Conservation (phyloP, 1,140 invertebrate species). For the Cecropterus lyciades region DNA sequence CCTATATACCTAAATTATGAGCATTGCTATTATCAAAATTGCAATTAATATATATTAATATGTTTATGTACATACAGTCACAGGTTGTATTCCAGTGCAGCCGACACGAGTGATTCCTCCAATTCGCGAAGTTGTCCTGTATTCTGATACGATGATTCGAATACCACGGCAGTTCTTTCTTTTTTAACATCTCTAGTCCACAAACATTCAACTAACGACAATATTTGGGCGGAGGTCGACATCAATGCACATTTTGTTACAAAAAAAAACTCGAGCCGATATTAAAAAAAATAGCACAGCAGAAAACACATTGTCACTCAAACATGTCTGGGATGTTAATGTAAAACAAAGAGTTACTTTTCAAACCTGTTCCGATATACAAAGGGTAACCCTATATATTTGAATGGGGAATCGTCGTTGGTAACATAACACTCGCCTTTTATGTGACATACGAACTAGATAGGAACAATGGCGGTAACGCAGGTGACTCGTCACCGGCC, state of each 20-base stretch:
- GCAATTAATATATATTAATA: too few species aligned
- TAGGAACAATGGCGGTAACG: slow-evolving; percentile 38
- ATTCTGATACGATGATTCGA: slow-evolving; percentile 66
- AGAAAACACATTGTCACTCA: slow-evolving; percentile 37
- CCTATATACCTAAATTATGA: too few species aligned
- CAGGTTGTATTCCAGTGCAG: slow-evolving; percentile 75
- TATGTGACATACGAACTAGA: slow-evolving; percentile 37
- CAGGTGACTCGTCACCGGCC: slow-evolving; percentile 13
- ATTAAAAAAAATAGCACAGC: slow-evolving; percentile 39
- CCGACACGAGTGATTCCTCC: slow-evolving; percentile 62
- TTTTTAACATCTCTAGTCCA: slow-evolving; percentile 68
- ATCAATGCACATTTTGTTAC: slow-evolving; percentile 47
- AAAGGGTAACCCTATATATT: slow-evolving; percentile 41
- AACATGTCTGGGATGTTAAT: slow-evolving; percentile 37
- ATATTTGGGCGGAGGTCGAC: slow-evolving; percentile 23
- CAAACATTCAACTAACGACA: slow-evolving; percentile 28
- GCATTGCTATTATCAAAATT: too few species aligned
- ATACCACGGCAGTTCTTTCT: slow-evolving; percentile 72
- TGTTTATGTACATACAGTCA: slow-evolving; percentile 72
- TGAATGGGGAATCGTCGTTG: slow-evolving; percentile 36
- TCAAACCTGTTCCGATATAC: slow-evolving; percentile 39
- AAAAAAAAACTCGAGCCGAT: slow-evolving; percentile 29
- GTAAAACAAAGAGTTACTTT: slow-evolving; percentile 40
- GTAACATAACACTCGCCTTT: slow-evolving; percentile 43
- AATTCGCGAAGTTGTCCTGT: slow-evolving; percentile 69